phyloP scores from a whole-genome alignment of 1,140 invertebrate genomes.

The Zaprionus ghesquierei region DNA sequence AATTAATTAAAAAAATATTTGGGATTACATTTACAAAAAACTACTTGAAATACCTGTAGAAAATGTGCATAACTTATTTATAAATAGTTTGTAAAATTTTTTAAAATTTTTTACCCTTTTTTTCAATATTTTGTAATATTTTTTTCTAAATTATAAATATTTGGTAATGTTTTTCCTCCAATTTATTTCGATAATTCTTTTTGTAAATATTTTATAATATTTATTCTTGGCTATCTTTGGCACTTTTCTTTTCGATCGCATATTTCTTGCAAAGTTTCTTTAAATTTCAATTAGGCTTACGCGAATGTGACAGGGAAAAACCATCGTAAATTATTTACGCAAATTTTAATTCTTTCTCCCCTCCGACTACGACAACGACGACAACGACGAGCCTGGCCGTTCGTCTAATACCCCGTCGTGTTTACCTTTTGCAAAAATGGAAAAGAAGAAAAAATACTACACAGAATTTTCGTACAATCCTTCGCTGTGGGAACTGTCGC shows the following conservation, averaged over 20 bases:
- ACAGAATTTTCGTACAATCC: conserved; percentile 10
- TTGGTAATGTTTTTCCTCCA: too few species aligned
- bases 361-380: not conserved
- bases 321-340: conserved; percentile 4
- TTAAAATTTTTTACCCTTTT: too few species aligned
- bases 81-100: too few species aligned
- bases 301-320: not conserved
- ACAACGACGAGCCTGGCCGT: too few species aligned
- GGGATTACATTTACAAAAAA: not conserved
- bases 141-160: too few species aligned
- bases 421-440: conserved; percentile 17
- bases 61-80: too few species aligned
- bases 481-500: conserved; percentile 31
- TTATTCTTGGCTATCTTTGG: not conserved
- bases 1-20: not conserved
- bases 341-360: not conserved
- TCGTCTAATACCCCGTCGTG: not conserved
- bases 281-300: not conserved
- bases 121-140: too few species aligned
- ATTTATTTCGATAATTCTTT: not conserved
- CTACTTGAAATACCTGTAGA: too few species aligned
- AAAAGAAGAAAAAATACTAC: not conserved
- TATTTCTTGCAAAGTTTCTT: not conserved
- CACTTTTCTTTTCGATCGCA: not conserved
- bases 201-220: too few species aligned